A percentile compares a stretch with the other conserved stretches of the same genome.
Evolutionary conservation across 2,888 invertebrate genomes (phyloP).

Genomic region (Omphaloscelis lunosa): DNA sequence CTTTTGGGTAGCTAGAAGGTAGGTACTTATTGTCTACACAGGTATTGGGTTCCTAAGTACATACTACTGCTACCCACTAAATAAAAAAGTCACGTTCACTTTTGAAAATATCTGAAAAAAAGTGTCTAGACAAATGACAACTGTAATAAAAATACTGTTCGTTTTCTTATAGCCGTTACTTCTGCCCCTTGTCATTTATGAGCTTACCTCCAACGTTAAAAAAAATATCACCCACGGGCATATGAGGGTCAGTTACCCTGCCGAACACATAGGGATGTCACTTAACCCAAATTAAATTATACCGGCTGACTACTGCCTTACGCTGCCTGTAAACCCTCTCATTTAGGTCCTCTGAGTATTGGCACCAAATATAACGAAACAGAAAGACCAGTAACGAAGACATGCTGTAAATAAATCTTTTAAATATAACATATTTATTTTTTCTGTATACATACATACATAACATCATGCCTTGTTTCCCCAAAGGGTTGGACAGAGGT

Average conservation of each 20-base stretch:
- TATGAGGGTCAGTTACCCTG: constrained; percentile 53
- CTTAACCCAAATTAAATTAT: constrained; percentile 68
- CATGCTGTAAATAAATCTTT: neutral
- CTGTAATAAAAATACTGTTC: constrained; percentile 34
- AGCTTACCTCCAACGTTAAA: constrained; percentile 44
- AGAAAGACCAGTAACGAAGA: constrained; percentile 17
- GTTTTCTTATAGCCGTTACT: constrained; percentile 37
- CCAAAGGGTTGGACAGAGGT: no score
- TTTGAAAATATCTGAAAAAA: constrained; percentile 10
- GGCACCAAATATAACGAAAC: neutral
- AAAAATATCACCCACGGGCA: constrained; percentile 54
- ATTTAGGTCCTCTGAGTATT: constrained; percentile 40
- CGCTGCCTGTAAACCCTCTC: constrained; percentile 50
- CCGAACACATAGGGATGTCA: constrained; percentile 60
- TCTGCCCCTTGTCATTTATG: constrained; percentile 14
- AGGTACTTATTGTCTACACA: neutral
- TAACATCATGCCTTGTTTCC: no score
- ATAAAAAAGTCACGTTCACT: constrained; percentile 14
- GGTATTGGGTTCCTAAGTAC: neutral
- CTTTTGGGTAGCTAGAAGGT: neutral
- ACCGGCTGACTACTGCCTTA: constrained; percentile 43
- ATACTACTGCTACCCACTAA: no score
- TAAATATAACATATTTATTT: neutral
- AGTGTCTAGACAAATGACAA: constrained; percentile 18
- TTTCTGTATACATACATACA: no score